A percentile compares a stretch with the other conserved stretches of the same genome.
Evolutionary conservation across 2,797 vertebrate species (phyloP).

Genomic region (Allobates femoralis): DNA sequence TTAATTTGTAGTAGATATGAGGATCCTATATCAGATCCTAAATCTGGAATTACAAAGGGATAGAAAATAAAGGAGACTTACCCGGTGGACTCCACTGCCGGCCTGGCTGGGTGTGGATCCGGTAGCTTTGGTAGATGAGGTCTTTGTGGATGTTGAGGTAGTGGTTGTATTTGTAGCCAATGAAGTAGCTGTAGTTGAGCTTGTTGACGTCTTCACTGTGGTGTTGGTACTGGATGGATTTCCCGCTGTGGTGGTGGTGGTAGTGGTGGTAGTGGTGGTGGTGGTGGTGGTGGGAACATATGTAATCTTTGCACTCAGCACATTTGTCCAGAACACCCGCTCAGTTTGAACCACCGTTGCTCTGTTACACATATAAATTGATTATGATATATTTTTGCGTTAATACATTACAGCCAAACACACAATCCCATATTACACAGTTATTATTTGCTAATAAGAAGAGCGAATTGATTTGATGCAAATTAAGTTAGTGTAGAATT

Average conservation of each 20-base stretch:
- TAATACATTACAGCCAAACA: too few relatives aligned
- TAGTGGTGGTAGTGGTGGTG: not conserved
- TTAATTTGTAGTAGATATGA: too few relatives aligned
- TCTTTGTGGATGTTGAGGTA: not conserved
- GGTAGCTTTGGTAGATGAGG: not conserved
- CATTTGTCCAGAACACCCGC: constrained; percentile 17
- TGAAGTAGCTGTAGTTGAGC: not conserved
- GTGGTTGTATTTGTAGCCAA: too few relatives aligned
- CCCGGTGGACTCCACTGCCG: not conserved
- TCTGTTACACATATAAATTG: not conserved
- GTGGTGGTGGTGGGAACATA: not conserved
- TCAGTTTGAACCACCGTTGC: constrained; percentile 21
- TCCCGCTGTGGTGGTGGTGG: not conserved
- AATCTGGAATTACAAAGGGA: not conserved
- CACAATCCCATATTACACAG: not conserved
- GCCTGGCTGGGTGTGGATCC: too few relatives aligned
- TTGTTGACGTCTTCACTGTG: not conserved
- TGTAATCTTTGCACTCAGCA: constrained; percentile 7
- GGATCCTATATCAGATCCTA: too few relatives aligned
- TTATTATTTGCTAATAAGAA: not conserved
- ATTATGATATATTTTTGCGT: too few relatives aligned
- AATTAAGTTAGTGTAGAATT: too few relatives aligned
- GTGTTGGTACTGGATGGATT: not conserved
- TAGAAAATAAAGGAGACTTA: not conserved
- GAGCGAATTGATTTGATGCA: too few relatives aligned